Evolutionary conservation across 2,797 vertebrate species (phyloP).

Genomic region (Myotis findleyi): DNA sequence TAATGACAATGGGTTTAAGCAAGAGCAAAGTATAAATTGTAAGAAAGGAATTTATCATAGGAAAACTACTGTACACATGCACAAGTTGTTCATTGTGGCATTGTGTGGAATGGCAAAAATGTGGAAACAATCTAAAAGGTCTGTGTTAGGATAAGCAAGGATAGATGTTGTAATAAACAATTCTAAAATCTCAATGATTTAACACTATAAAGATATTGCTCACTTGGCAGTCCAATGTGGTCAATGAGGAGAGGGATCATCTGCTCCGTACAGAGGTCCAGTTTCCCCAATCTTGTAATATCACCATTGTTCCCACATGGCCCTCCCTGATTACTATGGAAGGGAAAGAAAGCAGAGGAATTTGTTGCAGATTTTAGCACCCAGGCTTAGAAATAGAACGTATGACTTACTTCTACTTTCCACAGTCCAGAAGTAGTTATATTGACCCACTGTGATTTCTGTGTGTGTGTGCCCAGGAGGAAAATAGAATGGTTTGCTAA

Average conservation of each 20-base stretch:
- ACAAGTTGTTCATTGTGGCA: not conserved
- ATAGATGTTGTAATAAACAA: slow-evolving; percentile 7
- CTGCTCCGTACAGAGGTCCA: not conserved
- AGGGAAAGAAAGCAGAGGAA: not conserved
- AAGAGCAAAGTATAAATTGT: not conserved
- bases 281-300: not conserved
- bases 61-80: not conserved
- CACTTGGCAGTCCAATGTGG: not conserved
- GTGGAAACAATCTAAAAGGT: not conserved
- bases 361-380: not conserved
- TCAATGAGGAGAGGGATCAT: slow-evolving; percentile 12
- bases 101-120: not conserved
- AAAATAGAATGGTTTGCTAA: not conserved
- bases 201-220: not conserved
- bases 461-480: not conserved
- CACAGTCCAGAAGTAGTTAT: not conserved
- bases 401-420: not conserved
- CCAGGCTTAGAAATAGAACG: not conserved
- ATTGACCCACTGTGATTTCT: not conserved
- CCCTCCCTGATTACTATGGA: not conserved
- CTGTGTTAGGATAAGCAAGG: not conserved
- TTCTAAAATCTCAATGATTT: not conserved
- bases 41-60: slow-evolving; percentile 3
- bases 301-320: not conserved
- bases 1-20: not conserved